A percentile compares a stretch with the other conserved stretches of the same genome.
phyloP scores from a whole-genome alignment of 2,888 invertebrate genomes.

The Rhabditoides inermis region DNA sequence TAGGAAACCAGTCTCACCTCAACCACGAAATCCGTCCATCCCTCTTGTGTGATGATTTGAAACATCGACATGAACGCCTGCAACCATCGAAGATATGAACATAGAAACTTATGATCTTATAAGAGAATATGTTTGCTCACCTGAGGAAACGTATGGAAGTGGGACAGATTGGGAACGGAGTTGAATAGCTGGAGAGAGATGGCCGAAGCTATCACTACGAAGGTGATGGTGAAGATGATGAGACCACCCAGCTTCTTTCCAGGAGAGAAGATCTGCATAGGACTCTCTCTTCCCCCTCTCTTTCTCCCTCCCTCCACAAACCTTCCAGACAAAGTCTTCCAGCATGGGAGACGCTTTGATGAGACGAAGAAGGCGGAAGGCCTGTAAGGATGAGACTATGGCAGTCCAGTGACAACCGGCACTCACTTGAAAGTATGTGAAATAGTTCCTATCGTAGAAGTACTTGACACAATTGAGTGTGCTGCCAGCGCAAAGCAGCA shows the following conservation, averaged over 20 bases:
- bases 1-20: slow-evolving; percentile 77
- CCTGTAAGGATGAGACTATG: slow-evolving; percentile 71
- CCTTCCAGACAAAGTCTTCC: slow-evolving; percentile 76
- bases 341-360: slow-evolving; percentile 97
- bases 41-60: slow-evolving; percentile 99
- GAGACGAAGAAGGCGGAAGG: slow-evolving; percentile 80
- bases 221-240: slow-evolving; percentile 96
- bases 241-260: slow-evolving; percentile 95
- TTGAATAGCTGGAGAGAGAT: slow-evolving; percentile 99
- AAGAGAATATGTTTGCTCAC: slow-evolving; percentile 53
- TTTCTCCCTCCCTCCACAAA: slow-evolving; percentile 23
- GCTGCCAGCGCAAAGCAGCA: slow-evolving; percentile 83
- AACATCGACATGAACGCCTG: slow-evolving; percentile 99
- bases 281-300: slow-evolving; percentile 50
- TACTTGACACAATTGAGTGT: slow-evolving; percentile 81
- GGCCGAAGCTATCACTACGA: slow-evolving; percentile 92
- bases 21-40: slow-evolving; percentile 99
- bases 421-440: slow-evolving; percentile 64
- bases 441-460: slow-evolving; percentile 75
- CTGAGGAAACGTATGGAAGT: slow-evolving; percentile 96
- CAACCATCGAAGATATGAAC: too few species aligned
- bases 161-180: slow-evolving; percentile 82
- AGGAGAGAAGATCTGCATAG: slow-evolving; percentile 66
- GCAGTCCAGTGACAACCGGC: slow-evolving; percentile 3
- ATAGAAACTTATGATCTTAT: too few species aligned